phyloP scores from a whole-genome alignment of 2,888 invertebrate genomes.

The Nudaria mundana region DNA sequence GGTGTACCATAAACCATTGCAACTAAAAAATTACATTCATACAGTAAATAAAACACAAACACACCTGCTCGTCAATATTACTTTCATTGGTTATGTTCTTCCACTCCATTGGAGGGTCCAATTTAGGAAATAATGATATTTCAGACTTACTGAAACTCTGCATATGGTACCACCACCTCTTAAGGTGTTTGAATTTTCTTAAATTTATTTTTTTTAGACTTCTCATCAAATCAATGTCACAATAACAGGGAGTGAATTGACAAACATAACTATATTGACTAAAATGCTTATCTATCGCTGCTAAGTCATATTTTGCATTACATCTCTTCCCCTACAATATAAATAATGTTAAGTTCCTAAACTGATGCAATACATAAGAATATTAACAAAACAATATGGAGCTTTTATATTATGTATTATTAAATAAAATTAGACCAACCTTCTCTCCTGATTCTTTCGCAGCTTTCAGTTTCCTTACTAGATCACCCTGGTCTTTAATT shows the following conservation, averaged over 20 bases:
- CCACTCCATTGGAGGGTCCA: constrained; percentile 41
- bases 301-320: constrained; percentile 44
- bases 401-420: neutral
- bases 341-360: constrained; percentile 23
- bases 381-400: constrained; percentile 16
- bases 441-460: constrained; percentile 88
- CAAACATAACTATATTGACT: constrained; percentile 79
- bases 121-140: constrained; percentile 61
- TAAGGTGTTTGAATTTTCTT: constrained; percentile 67
- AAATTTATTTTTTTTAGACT: constrained; percentile 52
- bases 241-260: constrained; percentile 77
- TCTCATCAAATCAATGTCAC: constrained; percentile 69
- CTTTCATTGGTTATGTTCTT: constrained; percentile 39
- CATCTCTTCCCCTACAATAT: constrained; percentile 57
- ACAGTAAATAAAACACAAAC: constrained; percentile 26
- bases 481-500: constrained; percentile 86
- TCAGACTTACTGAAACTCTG: constrained; percentile 80
- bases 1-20: constrained; percentile 14
- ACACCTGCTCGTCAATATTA: constrained; percentile 59
- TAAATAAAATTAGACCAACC: constrained; percentile 65
- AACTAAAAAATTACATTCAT: constrained; percentile 4
- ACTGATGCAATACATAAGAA: constrained; percentile 48
- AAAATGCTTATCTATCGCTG: constrained; percentile 67
- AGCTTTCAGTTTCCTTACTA: constrained; percentile 90
- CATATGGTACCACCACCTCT: constrained; percentile 83